Conservation (phyloP, 2,113 vertebrate species). For the Sorex araneus region DNA sequence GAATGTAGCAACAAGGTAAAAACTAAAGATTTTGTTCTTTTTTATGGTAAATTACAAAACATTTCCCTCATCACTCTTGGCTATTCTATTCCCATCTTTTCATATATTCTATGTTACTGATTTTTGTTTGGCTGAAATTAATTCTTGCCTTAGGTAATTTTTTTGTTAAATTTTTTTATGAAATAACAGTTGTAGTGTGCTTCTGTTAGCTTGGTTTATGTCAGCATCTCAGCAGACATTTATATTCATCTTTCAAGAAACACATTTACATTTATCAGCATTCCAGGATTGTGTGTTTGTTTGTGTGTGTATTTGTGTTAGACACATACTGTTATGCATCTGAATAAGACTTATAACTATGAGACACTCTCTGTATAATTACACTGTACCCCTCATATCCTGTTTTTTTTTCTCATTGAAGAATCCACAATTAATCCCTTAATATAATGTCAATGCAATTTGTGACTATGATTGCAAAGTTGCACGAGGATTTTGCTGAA, state of each 20-base stretch:
- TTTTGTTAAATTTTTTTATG: conserved; percentile 25
- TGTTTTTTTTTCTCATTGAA: conserved; percentile 80
- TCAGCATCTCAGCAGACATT: conserved; percentile 33
- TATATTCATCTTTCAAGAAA: conserved; percentile 77
- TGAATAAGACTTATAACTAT: conserved; percentile 82
- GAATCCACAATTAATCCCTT: conserved; percentile 80
- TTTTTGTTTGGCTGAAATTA: conserved; percentile 17
- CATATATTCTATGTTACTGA: neutral
- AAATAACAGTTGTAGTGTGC: neutral
- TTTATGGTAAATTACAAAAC: neutral
- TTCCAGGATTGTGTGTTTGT: conserved; percentile 49
- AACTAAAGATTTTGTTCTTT: neutral
- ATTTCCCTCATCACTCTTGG: neutral
- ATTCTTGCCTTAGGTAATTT: conserved; percentile 21
- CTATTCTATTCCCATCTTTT: neutral
- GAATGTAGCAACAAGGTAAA: neutral
- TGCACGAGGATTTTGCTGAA: conserved; percentile 37
- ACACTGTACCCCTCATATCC: conserved; percentile 79
- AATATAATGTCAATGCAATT: conserved; percentile 75
- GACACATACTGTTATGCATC: conserved; percentile 76
- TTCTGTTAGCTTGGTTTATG: conserved; percentile 4
- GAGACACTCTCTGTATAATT: conserved; percentile 83
- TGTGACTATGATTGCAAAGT: conserved; percentile 64
- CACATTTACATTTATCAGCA: conserved; percentile 70
- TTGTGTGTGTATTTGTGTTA: conserved; percentile 40